Percentiles rank a stretch among this genome's conserved stretches.
Evolutionary conservation across 2,797 vertebrate genomes (phyloP).

Genomic region (Micromesistius poutassou): DNA sequence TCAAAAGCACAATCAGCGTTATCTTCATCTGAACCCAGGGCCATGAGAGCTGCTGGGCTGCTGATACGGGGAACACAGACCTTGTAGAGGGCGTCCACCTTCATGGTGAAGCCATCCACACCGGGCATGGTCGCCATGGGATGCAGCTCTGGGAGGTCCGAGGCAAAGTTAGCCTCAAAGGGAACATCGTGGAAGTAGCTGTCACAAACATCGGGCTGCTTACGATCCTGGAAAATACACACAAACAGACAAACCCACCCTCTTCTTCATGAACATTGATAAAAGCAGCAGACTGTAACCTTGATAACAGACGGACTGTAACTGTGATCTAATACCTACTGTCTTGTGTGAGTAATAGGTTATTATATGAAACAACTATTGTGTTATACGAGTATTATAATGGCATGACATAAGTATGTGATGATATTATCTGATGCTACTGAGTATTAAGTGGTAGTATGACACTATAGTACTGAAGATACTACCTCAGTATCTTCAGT

Average conservation of each 20-base stretch:
- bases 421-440: background rate
- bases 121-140: conserved; percentile 84
- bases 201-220: conserved; percentile 89
- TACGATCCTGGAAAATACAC: conserved; percentile 82
- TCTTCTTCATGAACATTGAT: background rate
- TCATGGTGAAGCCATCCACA: conserved; percentile 94
- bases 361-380: background rate
- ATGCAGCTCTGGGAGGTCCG: conserved; percentile 81
- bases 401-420: background rate
- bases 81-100: conserved; percentile 96
- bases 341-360: background rate
- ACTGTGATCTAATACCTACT: background rate
- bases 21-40: no score
- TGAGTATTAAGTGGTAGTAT: background rate
- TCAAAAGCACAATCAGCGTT: conserved; percentile 15
- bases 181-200: conserved; percentile 92
- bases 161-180: conserved; percentile 91
- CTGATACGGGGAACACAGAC: conserved; percentile 53
- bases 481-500: background rate
- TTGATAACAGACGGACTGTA: background rate
- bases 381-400: background rate
- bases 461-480: background rate
- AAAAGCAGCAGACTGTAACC: no score
- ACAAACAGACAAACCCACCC: background rate
- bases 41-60: background rate